phyloP scores from a whole-genome alignment of 2,888 invertebrate species.

The Pristionchus fissidentatus region DNA sequence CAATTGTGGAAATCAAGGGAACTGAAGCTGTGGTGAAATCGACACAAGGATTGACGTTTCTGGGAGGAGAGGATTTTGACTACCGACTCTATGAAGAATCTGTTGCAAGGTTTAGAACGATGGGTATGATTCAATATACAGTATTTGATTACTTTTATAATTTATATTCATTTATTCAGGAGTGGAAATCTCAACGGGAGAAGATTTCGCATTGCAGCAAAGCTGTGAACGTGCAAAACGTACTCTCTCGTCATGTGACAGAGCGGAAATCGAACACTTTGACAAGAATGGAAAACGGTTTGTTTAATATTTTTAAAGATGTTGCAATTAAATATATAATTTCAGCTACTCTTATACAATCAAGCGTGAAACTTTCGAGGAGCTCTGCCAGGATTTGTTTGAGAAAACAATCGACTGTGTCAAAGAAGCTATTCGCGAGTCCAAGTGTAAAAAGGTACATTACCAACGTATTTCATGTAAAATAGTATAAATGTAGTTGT shows the following conservation, averaged over 20 bases:
- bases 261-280: background rate
- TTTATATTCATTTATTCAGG: background rate
- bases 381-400: conserved; percentile 18
- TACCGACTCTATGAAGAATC: conserved; percentile 28
- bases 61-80: conserved; percentile 49
- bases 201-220: background rate
- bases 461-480: too few species aligned
- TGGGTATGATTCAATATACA: too few species aligned
- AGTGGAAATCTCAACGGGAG: background rate
- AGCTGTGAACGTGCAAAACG: conserved; percentile 28
- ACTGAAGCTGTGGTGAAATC: conserved; percentile 16
- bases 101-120: background rate
- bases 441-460: background rate
- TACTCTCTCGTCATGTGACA: background rate
- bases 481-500: too few species aligned
- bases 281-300: background rate
- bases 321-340: too few species aligned
- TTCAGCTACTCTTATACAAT: background rate
- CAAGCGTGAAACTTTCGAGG: background rate
- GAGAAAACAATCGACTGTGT: conserved; percentile 36
- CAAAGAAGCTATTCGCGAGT: background rate
- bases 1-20: conserved; percentile 41
- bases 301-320: too few species aligned
- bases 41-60: conserved; percentile 36
- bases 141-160: background rate